Evolutionary conservation across 2,888 invertebrate species (phyloP).

Genomic region (Tolmerus cingulatus): DNA sequence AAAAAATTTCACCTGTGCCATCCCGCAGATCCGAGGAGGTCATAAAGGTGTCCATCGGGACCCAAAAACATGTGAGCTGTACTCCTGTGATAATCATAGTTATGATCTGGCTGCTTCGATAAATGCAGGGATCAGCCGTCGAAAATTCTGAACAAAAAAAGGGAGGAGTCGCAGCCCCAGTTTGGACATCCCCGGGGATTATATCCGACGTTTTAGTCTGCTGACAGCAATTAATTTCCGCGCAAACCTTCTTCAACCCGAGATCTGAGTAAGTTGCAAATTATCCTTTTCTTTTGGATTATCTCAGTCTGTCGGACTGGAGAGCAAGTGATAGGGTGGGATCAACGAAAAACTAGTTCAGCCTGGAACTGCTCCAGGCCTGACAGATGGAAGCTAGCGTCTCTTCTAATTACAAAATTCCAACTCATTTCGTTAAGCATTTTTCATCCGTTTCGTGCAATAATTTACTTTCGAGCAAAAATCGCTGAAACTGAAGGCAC

Average conservation of each 20-base stretch:
- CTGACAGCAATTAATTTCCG: background rate
- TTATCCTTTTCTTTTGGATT: background rate
- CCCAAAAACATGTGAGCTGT: background rate
- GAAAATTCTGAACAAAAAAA: background rate
- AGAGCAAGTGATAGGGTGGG: background rate
- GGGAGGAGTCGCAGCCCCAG: background rate
- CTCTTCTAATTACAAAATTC: constrained; percentile 35
- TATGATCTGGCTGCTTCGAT: background rate
- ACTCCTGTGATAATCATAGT: background rate
- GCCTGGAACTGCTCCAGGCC: background rate
- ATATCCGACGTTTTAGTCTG: background rate
- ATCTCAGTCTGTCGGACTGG: no score
- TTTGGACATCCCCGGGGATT: background rate
- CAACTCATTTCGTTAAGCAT: constrained; percentile 13
- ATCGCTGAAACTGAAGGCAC: background rate
- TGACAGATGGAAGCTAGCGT: background rate
- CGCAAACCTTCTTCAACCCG: background rate
- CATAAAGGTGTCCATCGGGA: background rate
- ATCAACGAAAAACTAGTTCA: background rate
- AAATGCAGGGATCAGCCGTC: background rate
- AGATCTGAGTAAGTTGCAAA: background rate
- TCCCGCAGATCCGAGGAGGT: background rate
- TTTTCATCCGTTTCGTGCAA: constrained; percentile 36
- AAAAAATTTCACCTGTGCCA: constrained; percentile 16
- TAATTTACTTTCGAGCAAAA: constrained; percentile 35